Evolutionary conservation across 2,113 vertebrate genomes (phyloP).

Genomic region (Bagarius yarrelli): DNA sequence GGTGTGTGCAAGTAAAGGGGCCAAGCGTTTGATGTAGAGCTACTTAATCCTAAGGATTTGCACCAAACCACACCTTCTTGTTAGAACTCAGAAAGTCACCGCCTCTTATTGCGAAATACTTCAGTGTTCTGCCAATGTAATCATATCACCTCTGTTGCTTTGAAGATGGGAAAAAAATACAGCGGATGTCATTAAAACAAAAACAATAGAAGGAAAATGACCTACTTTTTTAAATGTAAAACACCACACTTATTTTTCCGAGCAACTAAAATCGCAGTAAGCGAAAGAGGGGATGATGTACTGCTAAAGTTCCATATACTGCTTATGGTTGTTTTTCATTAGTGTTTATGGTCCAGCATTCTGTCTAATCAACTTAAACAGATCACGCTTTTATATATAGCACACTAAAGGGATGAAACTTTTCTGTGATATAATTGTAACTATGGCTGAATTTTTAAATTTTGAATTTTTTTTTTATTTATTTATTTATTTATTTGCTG

Average conservation of each 20-base stretch:
- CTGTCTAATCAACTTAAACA: slow-evolving; percentile 5
- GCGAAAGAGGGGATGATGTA: neutral
- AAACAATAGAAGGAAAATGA: too few species aligned
- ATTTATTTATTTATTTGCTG: too few species aligned
- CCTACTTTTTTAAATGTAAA: neutral
- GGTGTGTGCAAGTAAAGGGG: slow-evolving; percentile 17
- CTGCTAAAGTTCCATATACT: neutral
- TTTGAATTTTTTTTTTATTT: too few species aligned
- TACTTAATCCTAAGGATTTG: neutral
- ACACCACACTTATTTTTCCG: neutral
- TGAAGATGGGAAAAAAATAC: neutral
- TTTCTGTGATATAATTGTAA: neutral
- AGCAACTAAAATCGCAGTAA: neutral
- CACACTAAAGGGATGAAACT: neutral
- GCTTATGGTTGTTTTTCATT: slow-evolving; percentile 1
- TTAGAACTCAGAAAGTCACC: neutral
- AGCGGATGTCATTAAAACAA: too few species aligned
- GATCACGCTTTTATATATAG: slow-evolving; percentile 25
- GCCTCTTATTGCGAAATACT: neutral
- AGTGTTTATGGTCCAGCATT: slow-evolving; percentile 12
- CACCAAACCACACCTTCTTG: neutral
- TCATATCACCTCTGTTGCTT: neutral
- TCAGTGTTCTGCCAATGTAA: neutral
- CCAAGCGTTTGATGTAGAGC: slow-evolving; percentile 2
- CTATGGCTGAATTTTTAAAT: too few species aligned